phyloP scores from a whole-genome alignment of 2,113 vertebrate genomes.

The Phycodurus eques region DNA sequence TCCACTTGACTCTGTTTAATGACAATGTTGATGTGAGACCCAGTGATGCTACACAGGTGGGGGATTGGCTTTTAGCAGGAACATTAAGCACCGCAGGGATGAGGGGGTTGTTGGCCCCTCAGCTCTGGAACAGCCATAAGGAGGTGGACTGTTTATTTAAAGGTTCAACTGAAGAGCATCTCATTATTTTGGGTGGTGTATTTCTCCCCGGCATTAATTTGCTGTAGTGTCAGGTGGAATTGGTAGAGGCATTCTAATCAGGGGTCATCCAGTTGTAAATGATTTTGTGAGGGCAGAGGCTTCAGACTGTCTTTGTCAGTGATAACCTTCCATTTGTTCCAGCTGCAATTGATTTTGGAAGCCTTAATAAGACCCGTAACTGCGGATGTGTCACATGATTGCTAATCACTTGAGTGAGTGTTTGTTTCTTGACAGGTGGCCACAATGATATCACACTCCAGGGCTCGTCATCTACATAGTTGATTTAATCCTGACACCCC shows the following conservation, averaged over 20 bases:
- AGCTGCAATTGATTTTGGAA: conserved; percentile 58
- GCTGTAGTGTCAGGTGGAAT: conserved; percentile 52
- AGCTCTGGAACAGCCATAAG: conserved; percentile 44
- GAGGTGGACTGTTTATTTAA: conserved; percentile 74
- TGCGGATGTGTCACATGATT: conserved; percentile 59
- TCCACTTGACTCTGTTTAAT: conserved; percentile 87
- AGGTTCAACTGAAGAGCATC: conserved; percentile 57
- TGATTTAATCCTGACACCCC: conserved; percentile 34
- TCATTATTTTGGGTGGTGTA: conserved; percentile 51
- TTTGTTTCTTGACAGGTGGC: conserved; percentile 39
- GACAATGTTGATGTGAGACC: conserved; percentile 77
- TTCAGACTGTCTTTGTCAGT: conserved; percentile 41
- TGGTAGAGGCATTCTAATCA: conserved; percentile 60
- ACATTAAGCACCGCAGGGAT: conserved; percentile 75
- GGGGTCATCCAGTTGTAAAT: conserved; percentile 49
- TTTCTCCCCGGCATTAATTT: conserved; percentile 53
- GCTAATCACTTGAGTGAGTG: conserved; percentile 10
- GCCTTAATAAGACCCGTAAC: conserved; percentile 57
- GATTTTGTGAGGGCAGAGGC: conserved; percentile 30
- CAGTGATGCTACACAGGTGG: conserved; percentile 55
- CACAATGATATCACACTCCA: conserved; percentile 30
- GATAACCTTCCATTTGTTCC: conserved; percentile 58
- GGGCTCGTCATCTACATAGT: conserved; percentile 17
- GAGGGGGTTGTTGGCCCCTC: conserved; percentile 30
- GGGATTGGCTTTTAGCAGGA: conserved; percentile 78